Conservation (phyloP, 2,797 vertebrate species). For the Epinephelus malabaricus region DNA sequence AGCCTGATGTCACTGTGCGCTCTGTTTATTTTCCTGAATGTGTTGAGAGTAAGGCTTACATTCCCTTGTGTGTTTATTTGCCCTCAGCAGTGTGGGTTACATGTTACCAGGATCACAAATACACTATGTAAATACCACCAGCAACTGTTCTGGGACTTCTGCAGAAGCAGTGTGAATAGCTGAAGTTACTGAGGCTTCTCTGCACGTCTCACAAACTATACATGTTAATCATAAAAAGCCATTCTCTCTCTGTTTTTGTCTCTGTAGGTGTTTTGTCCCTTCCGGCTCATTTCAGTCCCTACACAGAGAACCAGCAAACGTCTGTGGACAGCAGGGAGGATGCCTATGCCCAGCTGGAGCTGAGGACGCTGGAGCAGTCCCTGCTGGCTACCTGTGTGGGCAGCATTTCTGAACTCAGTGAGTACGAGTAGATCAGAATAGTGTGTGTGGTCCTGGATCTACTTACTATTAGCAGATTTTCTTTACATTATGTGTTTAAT, state of each 20-base stretch:
- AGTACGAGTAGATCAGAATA: slow-evolving; percentile 74
- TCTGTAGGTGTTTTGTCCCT: slow-evolving; percentile 94
- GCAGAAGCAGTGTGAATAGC: neutral
- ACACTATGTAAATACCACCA: slow-evolving; percentile 43
- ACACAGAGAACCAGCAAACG: slow-evolving; percentile 90
- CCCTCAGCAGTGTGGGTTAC: slow-evolving; percentile 49
- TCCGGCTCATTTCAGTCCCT: slow-evolving; percentile 97
- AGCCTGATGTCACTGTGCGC: slow-evolving; percentile 42
- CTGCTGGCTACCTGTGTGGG: slow-evolving; percentile 97
- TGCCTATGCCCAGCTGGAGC: slow-evolving; percentile 96
- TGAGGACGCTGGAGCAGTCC: slow-evolving; percentile 96
- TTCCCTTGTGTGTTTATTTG: slow-evolving; percentile 64
- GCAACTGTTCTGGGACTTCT: slow-evolving; percentile 33
- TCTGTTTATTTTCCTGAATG: slow-evolving; percentile 60
- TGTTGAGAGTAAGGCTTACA: slow-evolving; percentile 37
- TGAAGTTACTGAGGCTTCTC: neutral
- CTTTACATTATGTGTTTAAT: slow-evolving; percentile 10
- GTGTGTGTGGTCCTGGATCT: slow-evolving; percentile 6
- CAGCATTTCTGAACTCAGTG: slow-evolving; percentile 98
- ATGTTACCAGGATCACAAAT: slow-evolving; percentile 51
- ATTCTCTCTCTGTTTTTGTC: slow-evolving; percentile 43
- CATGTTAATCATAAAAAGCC: slow-evolving; percentile 22
- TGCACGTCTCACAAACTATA: neutral
- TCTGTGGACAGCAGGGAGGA: slow-evolving; percentile 91
- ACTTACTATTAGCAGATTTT: slow-evolving; percentile 4